Base-by-base conservation (phyloP, 2,113 vertebrate species). In the Coptodon rendalli region DNA sequence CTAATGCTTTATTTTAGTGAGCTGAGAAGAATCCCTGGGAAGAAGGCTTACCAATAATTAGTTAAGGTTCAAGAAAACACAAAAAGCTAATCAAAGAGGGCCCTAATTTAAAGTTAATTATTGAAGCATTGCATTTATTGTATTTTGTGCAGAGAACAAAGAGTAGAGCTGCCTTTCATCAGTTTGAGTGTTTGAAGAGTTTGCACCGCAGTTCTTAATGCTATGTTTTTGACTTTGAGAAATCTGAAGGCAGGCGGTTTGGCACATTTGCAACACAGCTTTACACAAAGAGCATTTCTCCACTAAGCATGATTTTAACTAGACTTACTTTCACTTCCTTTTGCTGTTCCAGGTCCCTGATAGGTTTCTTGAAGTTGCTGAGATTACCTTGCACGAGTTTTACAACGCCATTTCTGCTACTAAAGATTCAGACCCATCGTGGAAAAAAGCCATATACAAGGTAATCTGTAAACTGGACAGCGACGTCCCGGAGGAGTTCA, bases 401-500 rank as follows among this genome's bases (percentile, higher is more conserved):
- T 99, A 98, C 96, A 97, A 94, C 0, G 98, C 98, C 2, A 94
- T 99, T 66, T 97, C 96, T 48, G 81, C 96, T 0, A 96, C 97
- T 91, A 99, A 97, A 97, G 98, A 99, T 5, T 95, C 97, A 0
- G 98, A 99, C 91, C 97, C 98, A 19, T 99, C 98, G 14, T 99
- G 98, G 98, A 99, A 99, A 92, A 99, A 99, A 95, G 97, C 98
- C 87, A 99, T 99, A 93, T 99, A 99, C 96, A 99, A 99, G 96
- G 98, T 99, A 31, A 99, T 99, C 97, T 99, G 98, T 24, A 99
- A 99, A 96, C 96, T 99, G 93, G 98, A 99, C 96, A 97, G 97
- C 9, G 97, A 98, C 66, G 97, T 99, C 76, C 98, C 98, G 0
- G 98, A 98, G 36, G 96, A 96, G 63, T 98, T 99, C 95, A 99